Base-by-base conservation (phyloP, 1,140 invertebrate species). In the Heliconius congener region DNA sequence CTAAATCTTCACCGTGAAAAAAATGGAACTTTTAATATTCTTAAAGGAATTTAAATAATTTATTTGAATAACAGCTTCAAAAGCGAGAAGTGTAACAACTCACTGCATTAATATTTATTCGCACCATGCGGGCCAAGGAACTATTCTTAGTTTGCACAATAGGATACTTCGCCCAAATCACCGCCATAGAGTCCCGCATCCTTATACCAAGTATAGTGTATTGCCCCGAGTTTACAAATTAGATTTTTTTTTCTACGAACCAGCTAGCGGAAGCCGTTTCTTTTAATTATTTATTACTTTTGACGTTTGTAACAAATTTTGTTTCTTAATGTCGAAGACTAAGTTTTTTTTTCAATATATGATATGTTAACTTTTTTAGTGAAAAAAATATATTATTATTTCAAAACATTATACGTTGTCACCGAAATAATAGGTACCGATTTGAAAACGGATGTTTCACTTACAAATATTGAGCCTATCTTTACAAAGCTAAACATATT, bases 141-240 rank as follows among this genome's bases (percentile, higher is more conserved):
- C 85, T 73, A 87, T 90, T 91, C 92, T 93, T 94, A 84, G 85
- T 85, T 85, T 87, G 82, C 81, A 92, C 88, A 93, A 93, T 94
- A 83, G 90, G 83, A 84, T 91, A 91, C 90, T 92, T 91, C 85
- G 84, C 84, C 87, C 87, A 92, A 94, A 94, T 94, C 93, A 92
- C 88, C 91, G 84, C 82, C 89, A 91, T 90, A 39, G 82, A 1
- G 27, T 83, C 93, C 93, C 91, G 93, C 93, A 94, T 94, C 87
- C 87, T 91, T 88, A 79, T 76, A 34, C 74, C 3, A 50, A 23
- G n/a, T 57, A 57, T 66, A n/a, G 60, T 66, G 27, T 30, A 66
- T 66, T 55, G 77, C 82, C 79, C 79, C 81, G 73, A 76, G 82
- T 60, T 82, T 73, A 77, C 77, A n/a, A 83, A 83, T 83, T 84